Evolutionary conservation across 2,113 vertebrate genomes (phyloP), one percentile per base, ranked within the genome.

Genomic region (Odobenus rosmarus): DNA sequence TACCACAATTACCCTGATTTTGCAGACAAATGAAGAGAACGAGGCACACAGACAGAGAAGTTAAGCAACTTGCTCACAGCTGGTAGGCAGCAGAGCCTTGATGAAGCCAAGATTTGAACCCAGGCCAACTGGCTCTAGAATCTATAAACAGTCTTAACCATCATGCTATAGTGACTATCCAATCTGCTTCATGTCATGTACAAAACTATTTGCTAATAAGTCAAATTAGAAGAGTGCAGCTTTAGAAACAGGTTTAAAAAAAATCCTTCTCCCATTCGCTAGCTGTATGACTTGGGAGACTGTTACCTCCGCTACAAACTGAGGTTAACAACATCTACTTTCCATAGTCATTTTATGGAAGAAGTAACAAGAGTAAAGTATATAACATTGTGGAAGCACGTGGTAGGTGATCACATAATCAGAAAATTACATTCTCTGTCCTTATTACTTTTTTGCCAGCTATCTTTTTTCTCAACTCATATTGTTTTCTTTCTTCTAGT

Each of bases 401-500:
- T 1, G 26, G 12, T 6, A 74, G 62, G 42, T 31, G 83, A 89
- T 55, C 57, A 31, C 57, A 31, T 23, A 6, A 57, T 62, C 36
- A 82, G 82, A 42, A 90, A 83, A 36, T 51, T 57, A 71, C 18
- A 36, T 62, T 96, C 42, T 79, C 26, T 84, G 33, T 72, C 61
- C 46, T 61, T 83, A 89, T 51, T 71, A 24, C 3, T 77, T 42
- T 86, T 76, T 64, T 59, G 72, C 1, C n/a, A 88, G 59, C 55
- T 59, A 9, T 76, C 82, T 64, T 81, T 74, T 28, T 21, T 16
- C 84, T 90, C 79, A 53, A 39, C 8, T 84, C 13, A 7, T 81
- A 57, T n/a, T 90, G 76, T 10, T 67, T 62, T 80, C 80, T 84
- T 84, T 96, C 59, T 76, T 92, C 31, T 87, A 69, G 14, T 92